Evolutionary conservation across 2,797 vertebrate genomes (phyloP), one percentile per base, ranked within the genome.

Genomic region (Myripristis murdjan): DNA sequence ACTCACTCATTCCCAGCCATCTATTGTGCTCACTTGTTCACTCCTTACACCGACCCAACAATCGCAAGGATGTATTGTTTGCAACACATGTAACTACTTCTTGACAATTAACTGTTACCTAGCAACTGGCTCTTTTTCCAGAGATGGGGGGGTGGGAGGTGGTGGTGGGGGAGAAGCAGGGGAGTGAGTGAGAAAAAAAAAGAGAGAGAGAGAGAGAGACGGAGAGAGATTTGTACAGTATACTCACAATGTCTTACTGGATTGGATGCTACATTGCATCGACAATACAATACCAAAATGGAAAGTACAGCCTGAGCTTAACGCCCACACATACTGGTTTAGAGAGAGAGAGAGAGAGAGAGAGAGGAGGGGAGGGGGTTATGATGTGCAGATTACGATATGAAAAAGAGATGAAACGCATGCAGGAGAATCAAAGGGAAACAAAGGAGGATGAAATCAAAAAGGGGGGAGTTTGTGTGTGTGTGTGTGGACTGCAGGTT

Each of bases 21-120:
- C 68, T 61, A 55, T 84, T 70, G 58, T 80, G 33, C 73, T 77
- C 33, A 80, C 80, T 84, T 79, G 55, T 83, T 84, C 69, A 18
- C 73, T 80, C 81, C 75, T 80, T 57, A 61, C 73, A 73, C 66
- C 84, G 75, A 86, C 76, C 82, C 91, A 91, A 89, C 89, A 89
- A 92, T 90, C 92, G 89, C 85, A n/a, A 61, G 85, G 89, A 93
- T 92, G 89, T 92, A 93, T n/a, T n/a, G n/a, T n/a, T 89, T 81
- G 90, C 91, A 94, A 94, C 93, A 94, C 92, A 94, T 94, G 91
- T 92, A 95, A 93, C 94, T 95, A 95, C 93, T 95, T 94, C 94
- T 95, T 94, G 93, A 95, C 94, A 95, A 95, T 95, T 95, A 95
- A 95, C 91, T 90, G 95, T 95, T 95, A 94, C 95, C 94, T 95